phyloP scores from a whole-genome alignment of 2,888 invertebrate species.

The Hirtodrosophila confusa region DNA sequence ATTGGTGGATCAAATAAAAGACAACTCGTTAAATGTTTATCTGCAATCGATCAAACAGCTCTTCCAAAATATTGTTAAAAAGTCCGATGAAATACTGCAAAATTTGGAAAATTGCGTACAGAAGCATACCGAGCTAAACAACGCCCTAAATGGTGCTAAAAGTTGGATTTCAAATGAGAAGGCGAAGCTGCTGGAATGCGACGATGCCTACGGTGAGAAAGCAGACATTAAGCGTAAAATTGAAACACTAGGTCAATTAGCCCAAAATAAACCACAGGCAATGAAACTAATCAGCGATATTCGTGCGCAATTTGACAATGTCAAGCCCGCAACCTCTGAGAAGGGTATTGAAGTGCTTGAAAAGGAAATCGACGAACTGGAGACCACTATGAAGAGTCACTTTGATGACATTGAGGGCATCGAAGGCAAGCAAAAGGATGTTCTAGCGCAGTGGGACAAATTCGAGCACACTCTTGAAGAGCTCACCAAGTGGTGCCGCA shows the following conservation, averaged over 20 bases:
- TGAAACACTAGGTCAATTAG: constrained; percentile 87
- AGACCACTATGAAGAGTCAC: constrained; percentile 88
- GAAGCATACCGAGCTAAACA: constrained; percentile 92
- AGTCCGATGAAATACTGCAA: constrained; percentile 93
- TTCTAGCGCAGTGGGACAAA: constrained; percentile 92
- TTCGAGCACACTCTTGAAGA: constrained; percentile 93
- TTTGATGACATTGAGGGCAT: constrained; percentile 88
- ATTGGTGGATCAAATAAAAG: constrained; percentile 95
- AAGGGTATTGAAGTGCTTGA: constrained; percentile 90
- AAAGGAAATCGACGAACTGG: constrained; percentile 89
- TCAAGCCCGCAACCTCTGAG: constrained; percentile 91
- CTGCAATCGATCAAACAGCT: constrained; percentile 94
- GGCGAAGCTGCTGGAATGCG: constrained; percentile 91
- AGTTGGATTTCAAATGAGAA: constrained; percentile 93
- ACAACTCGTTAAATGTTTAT: constrained; percentile 93
- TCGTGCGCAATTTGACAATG: constrained; percentile 87
- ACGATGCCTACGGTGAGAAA: constrained; percentile 93
- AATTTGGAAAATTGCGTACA: constrained; percentile 94
- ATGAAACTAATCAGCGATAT: constrained; percentile 88
- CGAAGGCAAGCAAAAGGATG: constrained; percentile 90
- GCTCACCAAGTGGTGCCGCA: constrained; percentile 93
- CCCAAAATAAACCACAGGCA: constrained; percentile 88
- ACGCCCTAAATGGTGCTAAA: constrained; percentile 90
- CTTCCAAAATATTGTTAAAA: constrained; percentile 93
- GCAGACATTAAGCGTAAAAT: constrained; percentile 91